Evolutionary conservation across 2,888 invertebrate genomes (phyloP), one percentile per base, ranked within the genome.

Genomic region (Athalia cordata): DNA sequence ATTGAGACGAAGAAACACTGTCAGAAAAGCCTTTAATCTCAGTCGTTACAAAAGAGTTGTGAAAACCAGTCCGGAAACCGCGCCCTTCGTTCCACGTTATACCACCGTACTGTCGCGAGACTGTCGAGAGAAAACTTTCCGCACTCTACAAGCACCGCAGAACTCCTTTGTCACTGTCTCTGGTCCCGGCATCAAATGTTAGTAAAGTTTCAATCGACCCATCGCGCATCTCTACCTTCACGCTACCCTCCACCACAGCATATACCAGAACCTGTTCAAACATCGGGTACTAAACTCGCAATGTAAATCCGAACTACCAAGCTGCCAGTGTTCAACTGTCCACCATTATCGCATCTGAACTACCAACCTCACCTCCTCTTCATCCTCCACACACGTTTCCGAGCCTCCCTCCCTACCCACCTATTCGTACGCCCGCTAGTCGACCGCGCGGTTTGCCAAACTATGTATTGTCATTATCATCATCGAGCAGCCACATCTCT

Each of bases 121-220:
- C 7, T 68, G 6, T 68, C 52, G 15, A 8, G 13, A 1, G 59
- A 9, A 72, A 72, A 55, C 70, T 70, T 52, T 70, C 55, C 29
- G 7, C 43, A 11, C 68, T 3, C 11, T 4, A 29, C 29, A 43
- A 9, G 1, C 9, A n/a, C 15, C 2, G 49, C 45, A 9, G 6
- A 11, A 64, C 1, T 1, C 4, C 3, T 47, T 6, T 45, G 57
- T 59, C 72, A 43, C 68, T 55, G 57, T 59, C 47, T 59, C 72
- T 72, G n/a, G 11, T n/a, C n/a, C 8, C 72, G 11, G 57, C 72
- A 11, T 72, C 59, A 72, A 57, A 72, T 59, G 59, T 57, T 72
- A 4, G 13, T 52, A 13, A 72, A 72, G 72, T 72, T 72, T 59
- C 72, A 47, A 72, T 72, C 72, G 72, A 72, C 72, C 72, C 72